Evolutionary conservation across 2,888 invertebrate genomes (phyloP).

Genomic region (Yponomeuta evonymella): DNA sequence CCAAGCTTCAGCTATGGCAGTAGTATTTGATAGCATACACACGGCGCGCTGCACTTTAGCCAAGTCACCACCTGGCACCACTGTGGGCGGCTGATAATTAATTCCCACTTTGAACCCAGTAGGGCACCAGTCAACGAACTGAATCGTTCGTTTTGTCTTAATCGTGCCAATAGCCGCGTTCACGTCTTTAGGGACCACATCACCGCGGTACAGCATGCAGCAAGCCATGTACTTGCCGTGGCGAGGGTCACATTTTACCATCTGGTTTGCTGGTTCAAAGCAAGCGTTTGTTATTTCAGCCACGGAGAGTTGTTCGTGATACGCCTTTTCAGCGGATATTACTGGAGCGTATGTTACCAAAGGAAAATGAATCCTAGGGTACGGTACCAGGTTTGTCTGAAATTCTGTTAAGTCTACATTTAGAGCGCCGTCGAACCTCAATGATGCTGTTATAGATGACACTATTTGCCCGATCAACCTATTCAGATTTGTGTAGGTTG

Average conservation of each 20-base stretch:
- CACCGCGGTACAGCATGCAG: slow-evolving; percentile 95
- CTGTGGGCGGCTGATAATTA: slow-evolving; percentile 91
- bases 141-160: slow-evolving; percentile 94
- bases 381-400: slow-evolving; percentile 95
- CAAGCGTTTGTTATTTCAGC: slow-evolving; percentile 96
- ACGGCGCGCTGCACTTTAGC: slow-evolving; percentile 96
- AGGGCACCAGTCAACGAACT: slow-evolving; percentile 95
- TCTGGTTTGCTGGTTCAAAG: slow-evolving; percentile 96
- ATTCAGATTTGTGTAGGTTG: slow-evolving; percentile 97
- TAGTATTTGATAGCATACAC: slow-evolving; percentile 98
- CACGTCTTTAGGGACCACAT: slow-evolving; percentile 96
- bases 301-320: slow-evolving; percentile 93
- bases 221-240: slow-evolving; percentile 97
- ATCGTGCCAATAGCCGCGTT: slow-evolving; percentile 95
- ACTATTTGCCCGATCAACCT: slow-evolving; percentile 96
- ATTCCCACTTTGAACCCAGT: slow-evolving; percentile 87
- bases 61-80: slow-evolving; percentile 93
- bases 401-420: slow-evolving; percentile 96
- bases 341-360: slow-evolving; percentile 93
- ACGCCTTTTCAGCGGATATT: slow-evolving; percentile 94
- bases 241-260: slow-evolving; percentile 94
- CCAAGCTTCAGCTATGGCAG: slow-evolving; percentile 98
- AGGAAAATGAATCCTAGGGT: slow-evolving; percentile 96
- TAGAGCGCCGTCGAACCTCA: slow-evolving; percentile 93
- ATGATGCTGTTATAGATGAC: slow-evolving; percentile 92